Base-by-base conservation (phyloP, 2,797 vertebrate genomes). In the Rhodeus uyekii region DNA sequence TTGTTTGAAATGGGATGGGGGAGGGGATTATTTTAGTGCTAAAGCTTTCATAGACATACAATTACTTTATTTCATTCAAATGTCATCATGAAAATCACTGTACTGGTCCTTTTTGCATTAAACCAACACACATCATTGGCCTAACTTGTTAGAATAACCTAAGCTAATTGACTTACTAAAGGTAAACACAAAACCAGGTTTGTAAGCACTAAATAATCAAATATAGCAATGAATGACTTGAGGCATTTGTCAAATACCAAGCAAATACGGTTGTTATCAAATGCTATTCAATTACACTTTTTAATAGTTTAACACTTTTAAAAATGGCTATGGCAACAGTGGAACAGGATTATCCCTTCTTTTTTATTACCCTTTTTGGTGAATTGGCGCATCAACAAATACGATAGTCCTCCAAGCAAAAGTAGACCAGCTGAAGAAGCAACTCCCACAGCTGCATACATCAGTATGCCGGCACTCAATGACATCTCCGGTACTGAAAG, bases 321-420 rank as follows among this genome's bases (percentile, higher is more conserved):
- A 71, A 48, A 72, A 50, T 3, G 18, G 2, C 38, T 18, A 9
- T 74, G 13, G 8, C 14, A 39, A 74, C 3, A 39, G 14, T 19
- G 13, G 8, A 74, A 58, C 0, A 10, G 50, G n/a, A 39, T 32
- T 8, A 71, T 27, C 9, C 0, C n/a, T n/a, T n/a, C 0, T 2
- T 3, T 42, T 5, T 44, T 79, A 86, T 91, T 82, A 93, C 92
- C 85, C 82, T 42, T 87, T 76, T 80, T 91, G 48, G 19, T 85
- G 4, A 76, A 68, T 19, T 1, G 24, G 12, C 0, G 83, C 22
- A 78, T 0, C 19, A 88, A n/a, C 61, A 91, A 13, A n/a, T 90
- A 3, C 19, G 16, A 50, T 32, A 92, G 53, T 3, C 86, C 90
- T 2, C 88, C 55, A 29, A 89, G 61, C 32, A 72, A 16, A 65